Conservation (phyloP, 2,888 invertebrate genomes). For the Agonopterix arenella region DNA sequence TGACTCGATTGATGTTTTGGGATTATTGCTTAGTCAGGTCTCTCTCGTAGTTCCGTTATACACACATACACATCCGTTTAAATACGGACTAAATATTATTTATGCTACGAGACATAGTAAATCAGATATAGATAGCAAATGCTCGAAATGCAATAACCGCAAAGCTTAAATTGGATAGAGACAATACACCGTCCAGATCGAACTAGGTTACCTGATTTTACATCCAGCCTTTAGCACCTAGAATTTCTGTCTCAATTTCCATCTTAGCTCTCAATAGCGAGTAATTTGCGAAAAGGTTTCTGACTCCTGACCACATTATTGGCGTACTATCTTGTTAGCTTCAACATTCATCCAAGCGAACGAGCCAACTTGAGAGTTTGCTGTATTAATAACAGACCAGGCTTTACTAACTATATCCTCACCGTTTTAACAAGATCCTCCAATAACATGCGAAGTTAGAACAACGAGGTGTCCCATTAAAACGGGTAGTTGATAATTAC, state of each 20-base stretch:
- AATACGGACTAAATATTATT: too few species aligned
- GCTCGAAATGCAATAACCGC: too few species aligned
- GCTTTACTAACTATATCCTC: constrained; percentile 3
- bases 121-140: too few species aligned
- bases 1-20: too few species aligned
- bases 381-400: constrained; percentile 7
- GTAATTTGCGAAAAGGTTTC: constrained; percentile 2
- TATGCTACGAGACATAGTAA: background rate
- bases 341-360: background rate
- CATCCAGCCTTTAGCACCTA: background rate
- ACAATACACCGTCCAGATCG: background rate
- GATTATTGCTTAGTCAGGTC: too few species aligned
- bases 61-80: too few species aligned
- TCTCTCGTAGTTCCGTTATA: too few species aligned
- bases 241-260: background rate
- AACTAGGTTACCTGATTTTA: background rate
- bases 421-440: background rate
- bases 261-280: background rate
- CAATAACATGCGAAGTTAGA: background rate
- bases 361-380: constrained; percentile 3
- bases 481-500: constrained; percentile 7
- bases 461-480: background rate
- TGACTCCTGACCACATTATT: constrained; percentile 6
- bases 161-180: background rate
- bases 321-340: constrained; percentile 6